Evolutionary conservation across 2,888 invertebrate species (phyloP), one percentile per base, ranked within the genome.

Genomic region (Scaptomyza polygonia): DNA sequence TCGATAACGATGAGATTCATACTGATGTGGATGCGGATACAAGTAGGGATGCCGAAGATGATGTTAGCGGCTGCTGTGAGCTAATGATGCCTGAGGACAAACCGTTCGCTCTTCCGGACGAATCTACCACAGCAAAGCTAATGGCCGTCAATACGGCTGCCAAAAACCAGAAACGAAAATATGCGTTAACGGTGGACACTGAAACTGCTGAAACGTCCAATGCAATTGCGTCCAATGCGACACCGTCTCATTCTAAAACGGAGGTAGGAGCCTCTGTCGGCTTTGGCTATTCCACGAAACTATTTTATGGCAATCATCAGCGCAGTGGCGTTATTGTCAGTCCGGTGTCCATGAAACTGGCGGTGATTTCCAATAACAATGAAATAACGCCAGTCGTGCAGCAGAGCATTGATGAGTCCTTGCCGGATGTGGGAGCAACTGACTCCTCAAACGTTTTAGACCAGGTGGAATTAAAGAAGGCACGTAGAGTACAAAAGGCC

Each of bases 401-500:
- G 55, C 44, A 49, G 9, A 45, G 14, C 45, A 30, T 48, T 47
- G 49, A 51, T 9, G 67, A 53, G n/a, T 32, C 44, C 12, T 58
- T 30, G 25, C 30, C 51, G 62, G 16, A 42, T 52, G 44, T 43
- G 18, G 63, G 43, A 40, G 30, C 47, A 32, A 45, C 53, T 47
- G 67, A 57, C 51, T 77, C 68, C 55, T 9, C 68, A 58, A 71
- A 32, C 34, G 9, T 32, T 67, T 76, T 79, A 78, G 85, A 85
- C 72, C 79, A 63, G 56, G 67, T 88, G 78, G 84, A 91, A 74
- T 89, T 90, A 75, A 91, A 91, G 81, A 91, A 91, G 89, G 91
- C 91, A 91, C 91, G 92, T 88, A 91, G 91, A 91, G 91, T 91
- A 91, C 91, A 91, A 91, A 91, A 91, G 86, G 89, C 89, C 88